phyloP scores from a whole-genome alignment of 2,888 invertebrate genomes.

The Colostygia pectinataria region DNA sequence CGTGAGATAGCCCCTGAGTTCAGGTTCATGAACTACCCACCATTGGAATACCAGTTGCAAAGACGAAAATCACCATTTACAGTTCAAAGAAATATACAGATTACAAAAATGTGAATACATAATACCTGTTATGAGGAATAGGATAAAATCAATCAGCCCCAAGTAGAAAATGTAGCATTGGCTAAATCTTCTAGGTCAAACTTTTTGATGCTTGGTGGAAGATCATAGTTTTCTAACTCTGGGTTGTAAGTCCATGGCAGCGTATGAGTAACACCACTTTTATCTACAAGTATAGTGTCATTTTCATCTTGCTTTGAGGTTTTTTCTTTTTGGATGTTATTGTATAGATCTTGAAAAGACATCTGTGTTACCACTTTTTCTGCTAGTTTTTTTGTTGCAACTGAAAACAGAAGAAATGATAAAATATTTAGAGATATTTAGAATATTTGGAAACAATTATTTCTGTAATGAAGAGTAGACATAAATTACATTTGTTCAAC shows the following conservation, averaged over 20 bases:
- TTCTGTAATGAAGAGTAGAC: too few species aligned
- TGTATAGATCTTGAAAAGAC: conserved; percentile 62
- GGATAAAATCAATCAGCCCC: conserved; percentile 80
- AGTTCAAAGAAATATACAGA: neutral
- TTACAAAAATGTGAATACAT: conserved; percentile 5
- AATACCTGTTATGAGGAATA: too few species aligned
- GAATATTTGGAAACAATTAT: too few species aligned
- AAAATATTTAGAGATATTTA: too few species aligned
- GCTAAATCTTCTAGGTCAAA: conserved; percentile 79
- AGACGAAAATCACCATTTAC: neutral
- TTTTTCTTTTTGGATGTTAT: conserved; percentile 57
- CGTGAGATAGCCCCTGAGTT: conserved; percentile 44
- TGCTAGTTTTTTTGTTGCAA: conserved; percentile 45
- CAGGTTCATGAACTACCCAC: conserved; percentile 54
- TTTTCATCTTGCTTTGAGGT: conserved; percentile 32
- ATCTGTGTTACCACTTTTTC: conserved; percentile 41
- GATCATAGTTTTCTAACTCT: conserved; percentile 65
- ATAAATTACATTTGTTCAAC: too few species aligned
- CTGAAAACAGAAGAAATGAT: conserved; percentile 45
- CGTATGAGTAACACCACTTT: conserved; percentile 62
- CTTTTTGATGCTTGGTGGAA: conserved; percentile 85
- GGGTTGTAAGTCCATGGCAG: conserved; percentile 83
- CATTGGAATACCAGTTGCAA: conserved; percentile 20
- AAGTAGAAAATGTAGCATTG: conserved; percentile 74
- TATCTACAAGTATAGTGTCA: conserved; percentile 56